phyloP scores from a whole-genome alignment of 2,113 vertebrate species.

The Pampusana beccarii region DNA sequence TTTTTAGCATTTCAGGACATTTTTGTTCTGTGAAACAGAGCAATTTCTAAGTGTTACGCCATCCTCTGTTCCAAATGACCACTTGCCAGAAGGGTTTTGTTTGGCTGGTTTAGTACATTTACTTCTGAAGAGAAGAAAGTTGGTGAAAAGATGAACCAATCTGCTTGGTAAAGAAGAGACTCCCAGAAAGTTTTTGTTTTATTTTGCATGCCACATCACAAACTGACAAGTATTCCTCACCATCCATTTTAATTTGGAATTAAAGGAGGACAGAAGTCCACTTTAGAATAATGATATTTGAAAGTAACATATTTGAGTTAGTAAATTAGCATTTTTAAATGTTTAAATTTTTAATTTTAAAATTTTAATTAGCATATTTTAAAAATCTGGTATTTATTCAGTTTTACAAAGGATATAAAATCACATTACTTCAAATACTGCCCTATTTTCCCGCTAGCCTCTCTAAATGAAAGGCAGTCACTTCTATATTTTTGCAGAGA shows the following conservation, averaged over 20 bases:
- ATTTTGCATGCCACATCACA: neutral
- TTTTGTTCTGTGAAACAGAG: neutral
- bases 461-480: neutral
- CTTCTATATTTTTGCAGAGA: neutral
- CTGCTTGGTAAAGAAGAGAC: neutral
- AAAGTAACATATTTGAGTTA: neutral
- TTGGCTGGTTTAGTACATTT: too few relatives aligned
- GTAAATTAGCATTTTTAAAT: neutral
- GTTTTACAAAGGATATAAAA: neutral
- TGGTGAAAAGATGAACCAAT: neutral
- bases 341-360: too few relatives aligned
- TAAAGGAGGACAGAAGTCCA: neutral
- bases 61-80: neutral
- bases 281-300: neutral
- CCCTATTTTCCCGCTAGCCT: neutral
- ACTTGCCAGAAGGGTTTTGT: neutral
- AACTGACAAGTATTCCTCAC: neutral
- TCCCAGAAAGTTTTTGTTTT: neutral
- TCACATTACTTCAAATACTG: neutral
- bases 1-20: neutral
- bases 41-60: neutral
- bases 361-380: too few relatives aligned
- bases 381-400: neutral
- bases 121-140: neutral
- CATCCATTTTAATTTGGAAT: neutral